Evolutionary conservation across 2,797 vertebrate genomes (phyloP), one percentile per base, ranked within the genome.

Genomic region (Halcyon badia): DNA sequence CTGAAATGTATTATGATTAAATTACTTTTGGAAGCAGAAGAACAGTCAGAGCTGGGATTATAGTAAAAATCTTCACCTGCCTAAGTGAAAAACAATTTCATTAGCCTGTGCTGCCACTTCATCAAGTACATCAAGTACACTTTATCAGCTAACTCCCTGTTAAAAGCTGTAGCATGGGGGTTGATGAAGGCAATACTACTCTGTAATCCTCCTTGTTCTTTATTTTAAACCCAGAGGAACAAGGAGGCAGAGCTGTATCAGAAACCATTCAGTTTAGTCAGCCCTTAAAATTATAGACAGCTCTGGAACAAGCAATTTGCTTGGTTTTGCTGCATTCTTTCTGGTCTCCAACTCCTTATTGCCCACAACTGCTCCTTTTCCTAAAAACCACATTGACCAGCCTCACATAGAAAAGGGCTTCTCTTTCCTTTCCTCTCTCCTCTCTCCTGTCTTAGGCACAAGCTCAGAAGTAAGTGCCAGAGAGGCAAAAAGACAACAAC

Each of bases 51-150:
- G 8, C 33, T 56, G 49, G 54, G 54, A 62, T 79, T 86, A 30
- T 31, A 83, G 76, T 81, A 1, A 89, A 79, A 92, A 79, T 92
- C 39, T 69, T 89, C 49, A 69, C 30, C 52, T 89, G 51, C 31
- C 60, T 64, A 68, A 56, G 28, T 83, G 82, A 88, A 62, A 35
- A 94, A 84, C 51, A 69, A 35, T 86, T 94, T 94, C 72, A 54
- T 69, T 75, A 87, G 46, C 33, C 28, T 65, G 41, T 72, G 51
- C 65, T 94, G 56, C 69, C 79, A 72, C 69, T 83, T 94, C 85
- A 81, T 81, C 72, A 68, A 51, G 24, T 69, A 61, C 11, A 70
- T 79, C 90, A 83, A 80, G 57, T 70, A 52, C 78, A 94, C 68
- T 95, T 94, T 70, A 73, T 83, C 62, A 93, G 30, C 57, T 68